These are phyloP conservation scores for Propithecus coquereli DNA, from an alignment of 2,113 vertebrate genomes.

Conservation along the genomic window DNA sequence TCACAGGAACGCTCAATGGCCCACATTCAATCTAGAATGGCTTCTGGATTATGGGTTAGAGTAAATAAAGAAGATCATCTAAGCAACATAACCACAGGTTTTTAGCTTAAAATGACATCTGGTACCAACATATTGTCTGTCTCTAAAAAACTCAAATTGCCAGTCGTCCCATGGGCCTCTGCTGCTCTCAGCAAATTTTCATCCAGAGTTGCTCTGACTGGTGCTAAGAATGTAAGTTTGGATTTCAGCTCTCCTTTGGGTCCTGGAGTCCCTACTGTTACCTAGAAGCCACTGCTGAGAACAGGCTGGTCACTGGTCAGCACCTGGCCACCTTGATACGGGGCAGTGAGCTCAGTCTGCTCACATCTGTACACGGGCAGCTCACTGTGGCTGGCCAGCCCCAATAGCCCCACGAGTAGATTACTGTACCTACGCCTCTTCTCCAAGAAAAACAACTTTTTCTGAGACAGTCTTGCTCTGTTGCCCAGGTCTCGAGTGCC, in stretches of 20 bases:
- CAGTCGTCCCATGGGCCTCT: not conserved
- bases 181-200: not conserved
- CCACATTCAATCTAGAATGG: not conserved
- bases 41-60: constrained; percentile 58
- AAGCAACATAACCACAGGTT: constrained; percentile 51
- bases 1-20: not conserved
- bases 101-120: constrained; percentile 60
- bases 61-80: constrained; percentile 45
- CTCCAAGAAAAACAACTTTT: not conserved
- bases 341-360: not conserved
- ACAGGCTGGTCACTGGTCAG: not conserved
- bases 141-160: constrained; percentile 52
- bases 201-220: not conserved
- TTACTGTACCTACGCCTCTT: not conserved
- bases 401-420: rapidly evolving
- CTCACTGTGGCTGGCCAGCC: not conserved
- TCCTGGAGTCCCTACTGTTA: not conserved
- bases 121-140: constrained; percentile 40
- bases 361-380: not conserved
- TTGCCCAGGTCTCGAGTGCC: too few relatives aligned
- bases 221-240: not conserved
- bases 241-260: not conserved
- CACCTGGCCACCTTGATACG: too few relatives aligned
- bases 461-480: too few relatives aligned
- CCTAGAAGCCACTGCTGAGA: not conserved